phyloP scores from a whole-genome alignment of 1,140 invertebrate species.

The Saxidomus purpurata region DNA sequence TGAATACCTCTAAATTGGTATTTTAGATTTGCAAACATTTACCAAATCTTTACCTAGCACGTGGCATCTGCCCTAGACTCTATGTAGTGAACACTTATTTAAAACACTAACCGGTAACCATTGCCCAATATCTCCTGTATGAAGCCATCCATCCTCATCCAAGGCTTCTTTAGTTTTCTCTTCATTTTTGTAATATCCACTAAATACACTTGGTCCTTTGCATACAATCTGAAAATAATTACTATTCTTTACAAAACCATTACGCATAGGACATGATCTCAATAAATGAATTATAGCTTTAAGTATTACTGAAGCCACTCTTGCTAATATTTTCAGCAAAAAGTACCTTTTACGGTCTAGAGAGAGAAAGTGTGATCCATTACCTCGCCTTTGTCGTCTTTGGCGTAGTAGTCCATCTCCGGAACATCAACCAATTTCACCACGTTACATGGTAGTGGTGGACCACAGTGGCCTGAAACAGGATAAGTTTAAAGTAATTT shows the following conservation, averaged over 20 bases:
- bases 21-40: no score
- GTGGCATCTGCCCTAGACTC: no score
- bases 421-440: constrained; percentile 98
- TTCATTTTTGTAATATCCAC: constrained; percentile 91
- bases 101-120: constrained; percentile 79
- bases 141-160: constrained; percentile 87
- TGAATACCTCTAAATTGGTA: no score
- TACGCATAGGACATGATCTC: no score
- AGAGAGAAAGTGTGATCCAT: background rate
- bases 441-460: constrained; percentile 96
- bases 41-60: no score
- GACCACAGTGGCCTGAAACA: constrained; percentile 92
- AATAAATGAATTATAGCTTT: no score
- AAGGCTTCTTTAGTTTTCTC: constrained; percentile 86
- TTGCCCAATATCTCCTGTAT: constrained; percentile 87
- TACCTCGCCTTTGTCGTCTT: constrained; percentile 84
- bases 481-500: no score
- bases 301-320: no score
- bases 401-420: constrained; percentile 98
- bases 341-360: background rate
- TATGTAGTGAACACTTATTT: no score
- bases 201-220: constrained; percentile 92
- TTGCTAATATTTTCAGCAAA: no score
- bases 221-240: constrained; percentile 89
- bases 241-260: no score